phyloP scores from a whole-genome alignment of 2,113 vertebrate genomes.

The Myodes glareolus region DNA sequence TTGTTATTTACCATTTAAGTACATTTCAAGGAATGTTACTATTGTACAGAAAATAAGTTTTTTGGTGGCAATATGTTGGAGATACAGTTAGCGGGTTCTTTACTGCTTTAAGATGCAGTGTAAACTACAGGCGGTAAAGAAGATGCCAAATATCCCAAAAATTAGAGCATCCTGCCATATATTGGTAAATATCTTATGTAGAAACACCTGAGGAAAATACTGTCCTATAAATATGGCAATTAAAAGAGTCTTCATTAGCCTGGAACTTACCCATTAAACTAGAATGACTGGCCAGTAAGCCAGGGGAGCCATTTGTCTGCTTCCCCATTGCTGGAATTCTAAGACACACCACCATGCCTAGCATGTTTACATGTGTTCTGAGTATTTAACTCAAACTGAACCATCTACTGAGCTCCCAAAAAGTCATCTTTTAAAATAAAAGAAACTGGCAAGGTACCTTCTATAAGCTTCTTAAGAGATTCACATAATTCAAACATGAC shows the following conservation, averaged over 20 bases:
- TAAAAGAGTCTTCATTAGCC: not conserved
- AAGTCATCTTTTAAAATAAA: not conserved
- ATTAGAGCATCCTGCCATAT: not conserved
- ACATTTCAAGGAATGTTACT: not conserved
- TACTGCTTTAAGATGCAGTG: not conserved
- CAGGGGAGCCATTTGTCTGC: not conserved
- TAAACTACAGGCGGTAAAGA: not conserved
- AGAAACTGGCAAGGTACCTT: not conserved
- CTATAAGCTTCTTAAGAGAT: not conserved
- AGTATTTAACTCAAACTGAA: not conserved
- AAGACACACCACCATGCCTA: not conserved
- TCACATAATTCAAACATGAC: not conserved
- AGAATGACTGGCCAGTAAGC: not conserved
- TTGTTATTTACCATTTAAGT: not conserved
- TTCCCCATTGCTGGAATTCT: not conserved
- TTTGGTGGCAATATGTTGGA: not conserved
- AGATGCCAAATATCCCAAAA: not conserved
- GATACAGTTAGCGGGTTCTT: not conserved
- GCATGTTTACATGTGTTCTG: not conserved
- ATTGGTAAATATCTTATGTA: not conserved
- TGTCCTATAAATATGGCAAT: not conserved
- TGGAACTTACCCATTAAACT: not conserved
- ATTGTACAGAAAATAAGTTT: not conserved
- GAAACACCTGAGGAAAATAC: not conserved
- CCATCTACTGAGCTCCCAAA: not conserved